phyloP scores from a whole-genome alignment of 2,113 vertebrate genomes.

The Gracilinanus agilis region DNA sequence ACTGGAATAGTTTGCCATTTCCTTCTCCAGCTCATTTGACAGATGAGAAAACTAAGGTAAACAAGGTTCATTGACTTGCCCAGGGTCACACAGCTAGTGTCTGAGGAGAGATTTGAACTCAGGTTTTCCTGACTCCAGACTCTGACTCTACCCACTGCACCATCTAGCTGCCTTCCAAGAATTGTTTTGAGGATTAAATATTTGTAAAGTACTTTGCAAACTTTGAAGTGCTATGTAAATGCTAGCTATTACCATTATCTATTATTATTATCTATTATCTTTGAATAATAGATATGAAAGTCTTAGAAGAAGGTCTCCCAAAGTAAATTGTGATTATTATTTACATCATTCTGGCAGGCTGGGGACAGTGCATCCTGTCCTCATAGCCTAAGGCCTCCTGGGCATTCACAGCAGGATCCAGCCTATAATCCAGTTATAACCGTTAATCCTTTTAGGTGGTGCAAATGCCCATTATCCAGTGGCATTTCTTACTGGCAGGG shows the following conservation, averaged over 20 bases:
- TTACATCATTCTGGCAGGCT: background rate
- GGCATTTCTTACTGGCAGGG: slow-evolving; percentile 48
- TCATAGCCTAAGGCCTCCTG: background rate
- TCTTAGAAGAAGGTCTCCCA: background rate
- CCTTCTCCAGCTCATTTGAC: background rate
- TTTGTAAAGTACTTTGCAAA: background rate
- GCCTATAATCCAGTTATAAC: background rate
- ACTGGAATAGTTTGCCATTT: background rate
- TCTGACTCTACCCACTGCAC: background rate
- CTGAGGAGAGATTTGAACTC: background rate
- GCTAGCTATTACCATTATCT: background rate
- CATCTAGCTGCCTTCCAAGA: background rate
- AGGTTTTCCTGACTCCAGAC: background rate
- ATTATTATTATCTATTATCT: background rate
- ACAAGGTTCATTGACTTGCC: background rate
- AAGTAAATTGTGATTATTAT: background rate
- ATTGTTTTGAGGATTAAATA: background rate
- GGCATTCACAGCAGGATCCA: background rate
- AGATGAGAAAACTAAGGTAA: background rate
- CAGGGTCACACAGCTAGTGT: background rate
- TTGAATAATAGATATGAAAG: background rate
- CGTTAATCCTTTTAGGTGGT: background rate
- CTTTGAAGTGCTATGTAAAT: background rate
- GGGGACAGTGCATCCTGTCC: background rate
- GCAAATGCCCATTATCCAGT: slow-evolving; percentile 4